Conservation (phyloP, 1,140 invertebrate species). For the Battus philenor region DNA sequence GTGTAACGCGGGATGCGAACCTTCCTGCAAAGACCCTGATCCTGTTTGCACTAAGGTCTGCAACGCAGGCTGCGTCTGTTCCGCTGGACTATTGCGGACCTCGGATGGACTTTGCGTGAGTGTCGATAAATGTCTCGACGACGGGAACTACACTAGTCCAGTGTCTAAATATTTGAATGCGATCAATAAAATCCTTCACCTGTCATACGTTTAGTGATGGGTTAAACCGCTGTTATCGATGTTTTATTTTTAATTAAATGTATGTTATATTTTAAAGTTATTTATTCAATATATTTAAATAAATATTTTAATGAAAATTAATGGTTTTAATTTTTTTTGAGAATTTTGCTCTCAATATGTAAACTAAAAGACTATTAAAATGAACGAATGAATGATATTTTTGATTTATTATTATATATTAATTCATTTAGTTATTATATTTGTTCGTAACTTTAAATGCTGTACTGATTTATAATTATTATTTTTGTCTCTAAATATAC, state of each 20-base stretch:
- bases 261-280: background rate
- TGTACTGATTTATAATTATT: too few relatives aligned
- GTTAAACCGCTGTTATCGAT: background rate
- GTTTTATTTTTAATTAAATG: background rate
- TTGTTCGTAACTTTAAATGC: too few relatives aligned
- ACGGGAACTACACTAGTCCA: constrained; percentile 32
- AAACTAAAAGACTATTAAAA: too few relatives aligned
- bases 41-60: constrained; percentile 41
- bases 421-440: too few relatives aligned
- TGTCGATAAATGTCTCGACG: constrained; percentile 47
- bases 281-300: background rate
- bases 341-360: background rate
- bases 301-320: background rate
- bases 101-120: constrained; percentile 39
- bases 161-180: constrained; percentile 44
- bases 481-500: too few relatives aligned
- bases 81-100: constrained; percentile 41
- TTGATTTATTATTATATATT: too few relatives aligned
- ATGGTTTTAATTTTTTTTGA: background rate
- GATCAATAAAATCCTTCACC: constrained; percentile 52
- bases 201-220: constrained; percentile 26
- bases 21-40: constrained; percentile 30
- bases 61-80: constrained; percentile 48
- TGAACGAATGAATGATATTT: too few relatives aligned
- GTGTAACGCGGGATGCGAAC: constrained; percentile 48